Base-by-base conservation (phyloP, 2,113 vertebrate genomes). In the Nycticebus coucang region DNA sequence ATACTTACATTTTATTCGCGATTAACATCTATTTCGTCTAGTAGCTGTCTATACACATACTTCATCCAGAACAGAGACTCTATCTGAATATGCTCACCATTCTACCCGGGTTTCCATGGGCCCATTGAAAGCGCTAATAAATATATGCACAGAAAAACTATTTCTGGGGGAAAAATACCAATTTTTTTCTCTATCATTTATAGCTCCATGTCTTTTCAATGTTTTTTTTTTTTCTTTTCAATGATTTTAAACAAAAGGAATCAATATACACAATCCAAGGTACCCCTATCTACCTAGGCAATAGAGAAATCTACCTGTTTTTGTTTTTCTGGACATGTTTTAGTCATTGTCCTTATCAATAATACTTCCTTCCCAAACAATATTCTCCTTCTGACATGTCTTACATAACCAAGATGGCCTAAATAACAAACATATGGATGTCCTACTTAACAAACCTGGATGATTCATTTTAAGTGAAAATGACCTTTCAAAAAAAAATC, bases 211-310 rank as follows among this genome's bases (percentile, higher is more conserved):
- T 13, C 24, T 68, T 75, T 57, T 41, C 33, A 71, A 1, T 86
- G 50, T 41, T 83, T 89, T n/a, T n/a, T n/a, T n/a, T n/a, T n/a
- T n/a, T n/a, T 13, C 24, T 68, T 75, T 57, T 41, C 33, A 71
- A 1, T 86, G 50, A 35, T 83, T 89, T 95, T 82, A 84, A 37
- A 84, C 57, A 91, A 93, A 89, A 94, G 41, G 24, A 91, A 83
- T 78, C 18, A 80, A 17, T 83, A 9, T 66, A 41, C 12, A 94
- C 37, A 78, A 79, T 60, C n/a, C 62, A 78, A 71, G 53, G 35
- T 50, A 91, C 71, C 4, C 60, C 45, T 50, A 87, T 50, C 82
- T 64, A 79, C 35, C 7, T 50, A 87, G 77, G 62, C 45, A 95
- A 69, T 1, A 28, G 37, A 68, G 77, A 18, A 77, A 41, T 1